Evolutionary conservation across 2,113 vertebrate genomes (phyloP), one percentile per base, ranked within the genome.

Genomic region (Solea senegalensis): DNA sequence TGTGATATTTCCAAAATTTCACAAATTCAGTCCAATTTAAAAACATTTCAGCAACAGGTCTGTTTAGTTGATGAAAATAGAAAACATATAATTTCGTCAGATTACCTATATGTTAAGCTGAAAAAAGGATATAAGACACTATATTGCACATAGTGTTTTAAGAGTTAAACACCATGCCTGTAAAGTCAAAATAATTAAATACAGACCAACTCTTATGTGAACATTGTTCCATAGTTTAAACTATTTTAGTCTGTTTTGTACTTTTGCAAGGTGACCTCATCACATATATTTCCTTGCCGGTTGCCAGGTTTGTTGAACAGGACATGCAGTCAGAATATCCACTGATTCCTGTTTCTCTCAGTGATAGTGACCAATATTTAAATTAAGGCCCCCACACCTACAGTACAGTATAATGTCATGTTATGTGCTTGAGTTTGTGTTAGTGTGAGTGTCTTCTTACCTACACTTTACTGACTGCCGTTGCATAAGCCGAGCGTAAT

Each of bases 201-300:
- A 34, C 34, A 34, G 3, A 34, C 34, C 34, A 34, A 34, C 3
- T 34, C 34, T 34, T 34, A 4, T 34, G 5, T 34, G 3, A 34
- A 34, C 65, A 43, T 73, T 76, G 81, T 66, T 55, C 54, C 5
- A 67, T 28, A 16, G 72, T 74, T 76, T 69, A 46, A 69, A 60
- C 45, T 13, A 28, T 11, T 61, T 45, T 58, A 62, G 41, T 59
- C 64, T 21, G 34, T 59, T 16, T 61, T 9, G 46, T 65, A 39
- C 15, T n/a, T 65, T 74, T 81, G 67, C 28, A 59, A 71, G 15
- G 16, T 50, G 45, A 21, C 51, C 72, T 76, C 71, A 34, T 59
- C 41, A 62, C 62, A 73, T 74, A 55, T 7, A 58, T 68, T 59
- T 12, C 13, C 72, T 55, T 76, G n/a, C 26, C 43, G n/a, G 51